Evolutionary conservation across 2,797 vertebrate genomes (phyloP).

Genomic region (Esox lucius): DNA sequence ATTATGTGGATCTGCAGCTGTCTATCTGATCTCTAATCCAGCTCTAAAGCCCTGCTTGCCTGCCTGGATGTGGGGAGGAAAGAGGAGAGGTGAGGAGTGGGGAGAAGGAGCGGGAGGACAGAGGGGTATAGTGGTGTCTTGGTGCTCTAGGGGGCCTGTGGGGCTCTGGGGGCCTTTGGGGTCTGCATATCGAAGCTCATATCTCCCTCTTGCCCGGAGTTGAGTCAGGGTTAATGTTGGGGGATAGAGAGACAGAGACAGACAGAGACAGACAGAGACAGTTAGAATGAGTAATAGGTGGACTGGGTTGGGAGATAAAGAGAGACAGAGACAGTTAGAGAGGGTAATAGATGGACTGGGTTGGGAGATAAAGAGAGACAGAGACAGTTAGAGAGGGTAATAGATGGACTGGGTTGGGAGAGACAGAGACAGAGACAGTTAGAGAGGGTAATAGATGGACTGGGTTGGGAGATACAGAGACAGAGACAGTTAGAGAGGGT

Average conservation of each 20-base stretch:
- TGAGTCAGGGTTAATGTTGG: conserved; percentile 31
- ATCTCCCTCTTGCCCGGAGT: conserved; percentile 8
- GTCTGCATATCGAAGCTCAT: conserved; percentile 30
- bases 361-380: neutral
- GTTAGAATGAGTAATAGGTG: conserved; percentile 8
- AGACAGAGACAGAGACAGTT: neutral
- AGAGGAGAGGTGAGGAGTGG: conserved; percentile 10
- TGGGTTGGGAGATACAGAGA: neutral
- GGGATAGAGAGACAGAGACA: neutral
- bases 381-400: neutral
- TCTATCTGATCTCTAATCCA: conserved; percentile 72
- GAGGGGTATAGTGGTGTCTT: conserved; percentile 5
- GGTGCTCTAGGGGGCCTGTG: conserved; percentile 8
- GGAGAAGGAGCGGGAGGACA: neutral
- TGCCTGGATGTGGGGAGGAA: conserved; percentile 12
- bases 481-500: neutral
- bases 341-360: too few relatives aligned
- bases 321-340: neutral
- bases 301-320: neutral
- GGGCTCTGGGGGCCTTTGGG: neutral
- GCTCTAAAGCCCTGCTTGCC: conserved; percentile 49
- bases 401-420: neutral
- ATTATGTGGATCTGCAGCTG: conserved; percentile 70
- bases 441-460: conserved; percentile 10
- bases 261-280: neutral